phyloP scores from a whole-genome alignment of 2,113 vertebrate species.

The Copsychus sechellarum region DNA sequence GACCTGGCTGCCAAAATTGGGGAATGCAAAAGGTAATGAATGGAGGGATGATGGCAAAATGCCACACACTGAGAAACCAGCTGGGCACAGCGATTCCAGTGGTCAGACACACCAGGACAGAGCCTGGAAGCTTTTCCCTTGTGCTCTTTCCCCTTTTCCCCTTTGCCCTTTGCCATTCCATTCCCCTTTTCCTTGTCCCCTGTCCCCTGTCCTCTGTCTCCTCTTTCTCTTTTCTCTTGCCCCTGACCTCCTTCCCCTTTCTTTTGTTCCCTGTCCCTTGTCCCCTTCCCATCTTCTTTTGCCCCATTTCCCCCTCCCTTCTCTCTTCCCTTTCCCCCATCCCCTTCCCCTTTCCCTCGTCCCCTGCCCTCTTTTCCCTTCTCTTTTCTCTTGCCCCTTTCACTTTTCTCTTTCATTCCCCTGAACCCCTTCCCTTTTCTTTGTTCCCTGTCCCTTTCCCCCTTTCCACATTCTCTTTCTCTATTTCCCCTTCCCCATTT shows the following conservation, averaged over 20 bases:
- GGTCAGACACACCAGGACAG: background rate
- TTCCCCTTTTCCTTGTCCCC: no score
- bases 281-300: background rate
- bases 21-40: background rate
- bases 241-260: background rate
- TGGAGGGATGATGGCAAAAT: background rate
- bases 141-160: background rate
- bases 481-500: no score
- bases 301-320: no score
- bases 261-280: background rate
- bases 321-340: no score
- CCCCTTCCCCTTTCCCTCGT: no score
- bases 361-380: background rate
- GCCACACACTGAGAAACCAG: background rate
- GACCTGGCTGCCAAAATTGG: background rate
- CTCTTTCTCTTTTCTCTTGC: background rate
- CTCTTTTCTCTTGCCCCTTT: background rate
- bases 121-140: background rate
- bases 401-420: background rate
- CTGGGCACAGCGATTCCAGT: accelerated
- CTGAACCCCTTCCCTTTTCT: background rate
- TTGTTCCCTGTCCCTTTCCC: accelerated
- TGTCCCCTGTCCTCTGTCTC: accelerated
- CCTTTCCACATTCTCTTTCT: background rate
- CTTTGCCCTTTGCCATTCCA: background rate